Evolutionary conservation across 2,797 vertebrate species (phyloP).

Genomic region (Coluber constrictor): DNA sequence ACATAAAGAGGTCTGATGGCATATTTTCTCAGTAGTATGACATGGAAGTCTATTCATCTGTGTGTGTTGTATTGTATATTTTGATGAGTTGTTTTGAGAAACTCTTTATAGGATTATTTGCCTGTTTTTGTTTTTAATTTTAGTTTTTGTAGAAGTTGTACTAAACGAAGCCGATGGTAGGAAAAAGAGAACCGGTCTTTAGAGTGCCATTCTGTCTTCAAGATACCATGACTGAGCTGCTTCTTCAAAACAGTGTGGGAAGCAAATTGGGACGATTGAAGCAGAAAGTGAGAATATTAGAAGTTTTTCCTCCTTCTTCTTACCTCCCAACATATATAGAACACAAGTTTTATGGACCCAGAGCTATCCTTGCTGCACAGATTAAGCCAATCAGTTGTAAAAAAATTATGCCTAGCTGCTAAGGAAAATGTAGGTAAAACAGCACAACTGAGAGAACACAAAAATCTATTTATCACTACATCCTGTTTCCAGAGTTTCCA

Average conservation of each 20-base stretch:
- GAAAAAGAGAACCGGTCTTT: slow-evolving; percentile 28
- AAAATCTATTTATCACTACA: neutral
- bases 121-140: neutral
- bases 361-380: fast-evolving
- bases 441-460: neutral
- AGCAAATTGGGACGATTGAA: slow-evolving; percentile 22
- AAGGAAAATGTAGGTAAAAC: neutral
- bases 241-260: slow-evolving; percentile 4
- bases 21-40: slow-evolving; percentile 20
- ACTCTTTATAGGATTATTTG: slow-evolving; percentile 18
- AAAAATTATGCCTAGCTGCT: neutral
- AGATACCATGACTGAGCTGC: neutral
- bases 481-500: neutral
- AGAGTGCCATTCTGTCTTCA: slow-evolving; percentile 3
- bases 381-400: neutral
- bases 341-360: slow-evolving; percentile 7
- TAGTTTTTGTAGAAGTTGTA: neutral
- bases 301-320: neutral
- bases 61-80: neutral
- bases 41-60: slow-evolving; percentile 18
- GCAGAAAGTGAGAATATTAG: slow-evolving; percentile 27
- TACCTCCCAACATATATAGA: neutral
- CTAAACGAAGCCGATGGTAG: slow-evolving; percentile 15
- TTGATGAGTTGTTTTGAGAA: neutral
- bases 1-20: slow-evolving; percentile 35